Base-by-base conservation (phyloP, 2,113 vertebrate species). In the Hypanus sabinus region DNA sequence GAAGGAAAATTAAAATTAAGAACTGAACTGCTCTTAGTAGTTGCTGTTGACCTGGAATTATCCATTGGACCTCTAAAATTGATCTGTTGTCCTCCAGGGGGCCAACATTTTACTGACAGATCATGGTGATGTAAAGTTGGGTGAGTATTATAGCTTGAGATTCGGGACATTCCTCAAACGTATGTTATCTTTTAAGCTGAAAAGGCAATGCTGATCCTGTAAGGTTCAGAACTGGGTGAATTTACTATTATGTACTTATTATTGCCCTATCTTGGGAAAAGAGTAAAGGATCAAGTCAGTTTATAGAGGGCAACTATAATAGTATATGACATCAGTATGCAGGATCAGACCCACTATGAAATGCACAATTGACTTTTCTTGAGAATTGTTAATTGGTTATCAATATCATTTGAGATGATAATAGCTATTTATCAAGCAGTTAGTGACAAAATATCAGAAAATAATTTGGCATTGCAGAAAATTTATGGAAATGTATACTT, bases 51-150 rank as follows among this genome's bases (percentile, higher is more conserved):
- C 46, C 46, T 3, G 46, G 46, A 46, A 68, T 10, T 16, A 73
- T 11, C 11, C 20, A 36, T 62, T 2, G 16, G 22, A 27, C 38
- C 22, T 71, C 16, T 71, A 38, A 73, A 93, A 38, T 62, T 16
- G 1, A 24, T 16, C 36, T 55, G 77, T 95, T 96, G 62, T 94
- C 1, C 95, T 95, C 94, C 94, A 99, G 99, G 99, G 99, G 94
- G 99, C 99, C 94, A 99, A 99, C 97, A 99, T 99, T 95, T 97
- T 99, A 57, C 96, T 99, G 16, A 98, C 98, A 94, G 98, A 99
- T 96, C 97, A 98, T 0, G 99, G 99, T 93, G 99, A 99, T 95
- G 97, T 99, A 95, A 99, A 99, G 96, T 96, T 99, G 95, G 99
- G 99, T 99, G 96, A 97, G 97, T 94, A 94, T 57, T 33, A 70